phyloP scores from a whole-genome alignment of 2,888 invertebrate species.

The Eupithecia subfuscata region DNA sequence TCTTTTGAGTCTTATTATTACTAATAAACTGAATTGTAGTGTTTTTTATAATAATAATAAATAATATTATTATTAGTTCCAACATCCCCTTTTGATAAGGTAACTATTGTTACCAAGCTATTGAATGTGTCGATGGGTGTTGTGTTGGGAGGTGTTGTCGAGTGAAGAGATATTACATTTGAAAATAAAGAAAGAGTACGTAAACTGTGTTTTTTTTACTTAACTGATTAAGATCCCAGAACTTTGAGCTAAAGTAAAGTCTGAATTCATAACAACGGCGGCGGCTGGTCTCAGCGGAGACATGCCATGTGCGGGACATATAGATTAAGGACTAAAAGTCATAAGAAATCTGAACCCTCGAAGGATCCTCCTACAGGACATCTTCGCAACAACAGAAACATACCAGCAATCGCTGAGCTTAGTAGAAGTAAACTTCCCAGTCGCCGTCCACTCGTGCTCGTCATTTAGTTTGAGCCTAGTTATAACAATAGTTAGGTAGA shows the following conservation, averaged over 20 bases:
- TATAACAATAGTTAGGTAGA: too few species aligned
- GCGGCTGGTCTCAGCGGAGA: background rate
- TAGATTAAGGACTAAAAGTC: background rate
- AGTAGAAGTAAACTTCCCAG: too few species aligned
- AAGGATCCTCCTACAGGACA: background rate
- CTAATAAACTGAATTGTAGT: slow-evolving; percentile 76
- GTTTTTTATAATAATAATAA: slow-evolving; percentile 68
- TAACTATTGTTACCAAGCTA: slow-evolving; percentile 80
- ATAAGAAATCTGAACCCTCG: background rate
- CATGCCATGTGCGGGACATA: too few species aligned
- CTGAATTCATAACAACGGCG: background rate
- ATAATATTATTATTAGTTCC: slow-evolving; percentile 71
- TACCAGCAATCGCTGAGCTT: too few species aligned
- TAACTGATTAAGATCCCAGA: background rate
- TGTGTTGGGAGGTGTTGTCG: slow-evolving; percentile 71
- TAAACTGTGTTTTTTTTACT: slow-evolving; percentile 53
- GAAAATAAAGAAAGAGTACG: slow-evolving; percentile 57
- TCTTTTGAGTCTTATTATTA: slow-evolving; percentile 81
- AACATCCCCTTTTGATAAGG: slow-evolving; percentile 81
- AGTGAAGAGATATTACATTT: slow-evolving; percentile 74
- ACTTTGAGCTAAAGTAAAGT: background rate
- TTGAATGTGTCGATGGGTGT: slow-evolving; percentile 75
- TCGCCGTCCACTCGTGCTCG: too few species aligned
- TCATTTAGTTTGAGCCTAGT: too few species aligned
- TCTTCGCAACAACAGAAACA: too few species aligned